Percentiles rank a stretch among this genome's conserved stretches.
Evolutionary conservation across 2,888 invertebrate genomes (phyloP).

Genomic region (Aelia acuminata): DNA sequence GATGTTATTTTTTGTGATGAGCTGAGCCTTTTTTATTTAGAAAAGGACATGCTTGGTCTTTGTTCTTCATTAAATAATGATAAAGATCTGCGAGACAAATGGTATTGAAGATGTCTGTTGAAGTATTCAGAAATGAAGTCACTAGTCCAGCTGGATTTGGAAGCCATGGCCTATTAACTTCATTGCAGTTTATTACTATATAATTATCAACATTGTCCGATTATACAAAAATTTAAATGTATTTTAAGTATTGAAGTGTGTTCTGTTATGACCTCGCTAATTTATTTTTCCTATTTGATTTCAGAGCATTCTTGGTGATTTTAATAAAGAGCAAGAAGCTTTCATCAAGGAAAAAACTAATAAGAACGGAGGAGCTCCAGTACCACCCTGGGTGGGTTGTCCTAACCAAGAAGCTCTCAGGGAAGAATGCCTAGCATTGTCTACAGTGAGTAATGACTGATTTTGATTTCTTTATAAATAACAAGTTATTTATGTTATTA

Average conservation of each 20-base stretch:
- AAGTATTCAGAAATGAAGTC: too few relatives aligned
- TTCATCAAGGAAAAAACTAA: constrained; percentile 91
- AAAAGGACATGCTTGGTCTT: too few relatives aligned
- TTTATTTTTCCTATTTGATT: constrained; percentile 66
- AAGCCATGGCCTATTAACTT: too few relatives aligned
- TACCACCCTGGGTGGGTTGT: constrained; percentile 95
- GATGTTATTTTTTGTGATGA: too few relatives aligned
- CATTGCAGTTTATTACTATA: too few relatives aligned
- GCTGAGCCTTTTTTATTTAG: too few relatives aligned
- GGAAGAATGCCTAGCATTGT: constrained; percentile 94
- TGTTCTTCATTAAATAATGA: too few relatives aligned
- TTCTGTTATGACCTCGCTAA: background rate
- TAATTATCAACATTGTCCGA: too few relatives aligned
- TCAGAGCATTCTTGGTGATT: constrained; percentile 95
- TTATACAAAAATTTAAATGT: background rate
- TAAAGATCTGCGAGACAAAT: too few relatives aligned
- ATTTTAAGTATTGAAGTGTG: background rate
- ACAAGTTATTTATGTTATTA: background rate
- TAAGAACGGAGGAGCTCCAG: constrained; percentile 77
- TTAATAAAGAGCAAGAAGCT: constrained; percentile 96
- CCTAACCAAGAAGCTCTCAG: constrained; percentile 94
- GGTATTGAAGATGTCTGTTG: too few relatives aligned
- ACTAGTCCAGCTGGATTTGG: too few relatives aligned
- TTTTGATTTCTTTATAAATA: constrained; percentile 36
- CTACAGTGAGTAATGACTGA: constrained; percentile 76